Percentiles rank a stretch among this genome's conserved stretches.
phyloP scores from a whole-genome alignment of 1,140 invertebrate species.

The Nephotettix cincticeps region DNA sequence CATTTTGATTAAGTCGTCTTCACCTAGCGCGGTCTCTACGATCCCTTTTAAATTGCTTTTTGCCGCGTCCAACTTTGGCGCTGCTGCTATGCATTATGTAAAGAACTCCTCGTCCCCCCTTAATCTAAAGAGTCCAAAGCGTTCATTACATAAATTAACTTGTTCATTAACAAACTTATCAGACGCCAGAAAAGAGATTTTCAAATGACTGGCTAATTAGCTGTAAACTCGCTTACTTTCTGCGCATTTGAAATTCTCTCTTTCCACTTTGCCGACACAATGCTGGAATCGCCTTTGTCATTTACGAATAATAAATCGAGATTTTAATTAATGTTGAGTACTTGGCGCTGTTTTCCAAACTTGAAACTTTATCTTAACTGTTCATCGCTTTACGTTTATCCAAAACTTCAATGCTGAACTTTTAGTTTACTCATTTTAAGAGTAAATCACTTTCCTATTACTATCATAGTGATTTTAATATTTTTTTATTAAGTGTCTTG shows the following conservation, averaged over 20 bases:
- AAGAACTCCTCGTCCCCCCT: neutral
- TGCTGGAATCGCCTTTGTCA: constrained; percentile 2
- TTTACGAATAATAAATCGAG: neutral
- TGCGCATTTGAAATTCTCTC: constrained; percentile 5
- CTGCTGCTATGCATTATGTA: neutral
- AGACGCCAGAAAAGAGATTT: constrained; percentile 7
- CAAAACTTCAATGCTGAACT: too few relatives aligned
- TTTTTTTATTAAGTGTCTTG: too few relatives aligned
- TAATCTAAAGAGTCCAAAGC: constrained; percentile 8
- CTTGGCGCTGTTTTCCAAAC: too few relatives aligned
- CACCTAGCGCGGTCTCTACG: neutral
- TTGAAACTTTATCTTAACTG: too few relatives aligned
- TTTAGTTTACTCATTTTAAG: too few relatives aligned
- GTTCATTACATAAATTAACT: constrained; percentile 13
- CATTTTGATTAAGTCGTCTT: constrained; percentile 23
- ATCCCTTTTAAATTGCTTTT: constrained; percentile 22
- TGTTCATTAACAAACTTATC: constrained; percentile 14
- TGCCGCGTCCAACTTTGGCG: constrained; percentile 1
- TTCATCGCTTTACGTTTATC: too few relatives aligned
- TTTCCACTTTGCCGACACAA: neutral
- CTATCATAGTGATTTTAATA: too few relatives aligned
- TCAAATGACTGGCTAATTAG: constrained; percentile 20
- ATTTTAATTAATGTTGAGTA: too few relatives aligned
- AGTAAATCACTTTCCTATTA: too few relatives aligned
- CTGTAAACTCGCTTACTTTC: constrained; percentile 18